These are phyloP conservation scores for Netelia melanura DNA, from an alignment of 2,888 invertebrate genomes.

Conservation along the genomic window DNA sequence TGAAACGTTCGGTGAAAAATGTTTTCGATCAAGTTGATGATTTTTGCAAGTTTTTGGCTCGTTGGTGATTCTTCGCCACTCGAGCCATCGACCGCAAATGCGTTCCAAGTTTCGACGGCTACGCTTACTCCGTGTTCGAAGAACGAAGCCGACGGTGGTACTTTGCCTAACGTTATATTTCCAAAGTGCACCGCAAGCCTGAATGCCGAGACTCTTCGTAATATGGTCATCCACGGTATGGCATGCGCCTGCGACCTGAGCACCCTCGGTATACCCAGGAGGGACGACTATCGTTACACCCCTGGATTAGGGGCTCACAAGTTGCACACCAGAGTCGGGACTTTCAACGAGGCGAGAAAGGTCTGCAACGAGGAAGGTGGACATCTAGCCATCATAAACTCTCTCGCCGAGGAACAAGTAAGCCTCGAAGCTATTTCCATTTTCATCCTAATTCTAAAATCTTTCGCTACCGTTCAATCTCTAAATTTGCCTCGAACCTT, in stretches of 20 bases:
- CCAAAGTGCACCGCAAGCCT: slow-evolving; percentile 67
- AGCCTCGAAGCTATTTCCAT: slow-evolving; percentile 20
- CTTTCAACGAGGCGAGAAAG: slow-evolving; percentile 80
- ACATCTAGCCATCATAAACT: slow-evolving; percentile 76
- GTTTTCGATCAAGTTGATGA: slow-evolving; percentile 2
- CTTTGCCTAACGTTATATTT: slow-evolving; percentile 69
- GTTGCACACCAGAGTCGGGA: slow-evolving; percentile 77
- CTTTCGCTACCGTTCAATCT: too few relatives aligned
- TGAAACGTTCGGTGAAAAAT: neutral
- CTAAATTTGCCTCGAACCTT: neutral
- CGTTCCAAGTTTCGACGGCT: slow-evolving; percentile 17
- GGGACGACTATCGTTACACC: slow-evolving; percentile 79
- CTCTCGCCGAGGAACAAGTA: slow-evolving; percentile 71
- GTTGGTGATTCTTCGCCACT: neutral
- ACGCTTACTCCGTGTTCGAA: slow-evolving; percentile 59
- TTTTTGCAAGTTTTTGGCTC: slow-evolving; percentile 11
- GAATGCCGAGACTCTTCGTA: slow-evolving; percentile 62
- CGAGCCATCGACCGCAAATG: slow-evolving; percentile 20
- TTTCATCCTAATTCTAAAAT: neutral
- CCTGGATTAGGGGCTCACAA: slow-evolving; percentile 79
- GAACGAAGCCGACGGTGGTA: slow-evolving; percentile 38
- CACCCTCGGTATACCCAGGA: slow-evolving; percentile 63
- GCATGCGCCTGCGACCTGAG: slow-evolving; percentile 78
- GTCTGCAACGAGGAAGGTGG: slow-evolving; percentile 80
- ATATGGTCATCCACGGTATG: slow-evolving; percentile 75